Base-by-base conservation (phyloP, 2,888 invertebrate species). In the Venustoraphidia nigricollis region DNA sequence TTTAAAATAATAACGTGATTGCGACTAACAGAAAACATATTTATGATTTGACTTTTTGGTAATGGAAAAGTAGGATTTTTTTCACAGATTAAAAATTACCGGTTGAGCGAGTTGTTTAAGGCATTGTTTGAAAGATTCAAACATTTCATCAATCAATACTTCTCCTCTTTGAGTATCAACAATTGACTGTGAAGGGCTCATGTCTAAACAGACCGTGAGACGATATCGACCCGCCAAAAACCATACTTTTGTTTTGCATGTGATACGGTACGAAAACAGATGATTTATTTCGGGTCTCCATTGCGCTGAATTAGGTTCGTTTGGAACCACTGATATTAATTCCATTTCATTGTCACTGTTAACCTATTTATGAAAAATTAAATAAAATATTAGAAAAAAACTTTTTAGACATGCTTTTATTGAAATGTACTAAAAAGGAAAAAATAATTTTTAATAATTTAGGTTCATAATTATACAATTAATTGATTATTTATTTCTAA, bases 171-270 rank as follows among this genome's bases (percentile, higher is more conserved):
- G 71, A 55, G 74, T 73, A 61, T 79, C 83, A 53, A 83, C 79
- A 50, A 80, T 75, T 44, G 82, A 77, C 50, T 80, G 72, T 2
- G 86, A 86, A 9, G 86, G 84, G 61, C 85, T 85, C 62, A 87
- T 72, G 64, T 88, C 87, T 50, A 88, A 68, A 55, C 84, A 79
- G 60, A 82, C 83, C 43, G 82, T 83, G 54, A 84, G 73, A 53
- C 81, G 70, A 62, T 87, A 86, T 51, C 73, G 72, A 54, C 78
- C 75, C 14, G 84, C 77, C 39, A 87, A 65, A 63, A 83, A 85
- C 56, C 77, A 76, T 36, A 85, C 68, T 52, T 72, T 68, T 41
- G 81, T 77, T 34, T 71, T 62, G 38, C 72, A 67, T 14, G 73
- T 71, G 49, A 81, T 68, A 54, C 68, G 64, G 62, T 73, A 78